phyloP scores from a whole-genome alignment of 1,140 invertebrate species.

The Lucilia sericata region DNA sequence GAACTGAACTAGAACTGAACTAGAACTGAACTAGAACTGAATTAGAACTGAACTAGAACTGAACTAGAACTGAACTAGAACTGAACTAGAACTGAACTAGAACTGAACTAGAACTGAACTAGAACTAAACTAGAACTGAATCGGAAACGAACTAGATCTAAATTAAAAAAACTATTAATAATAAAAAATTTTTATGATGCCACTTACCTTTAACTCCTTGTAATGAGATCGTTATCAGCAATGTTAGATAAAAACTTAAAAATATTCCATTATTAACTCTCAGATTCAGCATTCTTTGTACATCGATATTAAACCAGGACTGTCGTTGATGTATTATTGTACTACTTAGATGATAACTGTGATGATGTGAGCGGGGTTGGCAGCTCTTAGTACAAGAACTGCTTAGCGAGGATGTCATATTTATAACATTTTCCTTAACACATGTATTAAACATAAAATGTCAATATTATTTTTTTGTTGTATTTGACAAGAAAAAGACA shows the following conservation, averaged over 20 bases:
- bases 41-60: too few species aligned
- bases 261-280: not conserved
- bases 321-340: not conserved
- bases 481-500: not conserved
- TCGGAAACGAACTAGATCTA: too few species aligned
- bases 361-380: not conserved
- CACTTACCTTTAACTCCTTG: slow-evolving; percentile 14
- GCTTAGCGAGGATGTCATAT: not conserved
- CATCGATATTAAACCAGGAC: not conserved
- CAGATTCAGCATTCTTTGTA: not conserved
- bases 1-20: too few species aligned
- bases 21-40: too few species aligned
- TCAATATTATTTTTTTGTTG: not conserved
- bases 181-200: too few species aligned
- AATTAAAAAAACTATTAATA: too few species aligned
- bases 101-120: too few species aligned
- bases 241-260: not conserved
- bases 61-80: too few species aligned
- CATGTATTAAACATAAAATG: slow-evolving; percentile 15
- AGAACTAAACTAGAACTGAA: too few species aligned
- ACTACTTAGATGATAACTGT: not conserved
- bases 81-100: too few species aligned
- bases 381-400: slow-evolving; percentile 31
- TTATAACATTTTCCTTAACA: slow-evolving; percentile 25
- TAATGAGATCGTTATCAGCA: not conserved